Base-by-base conservation (phyloP, 2,797 vertebrate species). In the Hydrolagus colliei region DNA sequence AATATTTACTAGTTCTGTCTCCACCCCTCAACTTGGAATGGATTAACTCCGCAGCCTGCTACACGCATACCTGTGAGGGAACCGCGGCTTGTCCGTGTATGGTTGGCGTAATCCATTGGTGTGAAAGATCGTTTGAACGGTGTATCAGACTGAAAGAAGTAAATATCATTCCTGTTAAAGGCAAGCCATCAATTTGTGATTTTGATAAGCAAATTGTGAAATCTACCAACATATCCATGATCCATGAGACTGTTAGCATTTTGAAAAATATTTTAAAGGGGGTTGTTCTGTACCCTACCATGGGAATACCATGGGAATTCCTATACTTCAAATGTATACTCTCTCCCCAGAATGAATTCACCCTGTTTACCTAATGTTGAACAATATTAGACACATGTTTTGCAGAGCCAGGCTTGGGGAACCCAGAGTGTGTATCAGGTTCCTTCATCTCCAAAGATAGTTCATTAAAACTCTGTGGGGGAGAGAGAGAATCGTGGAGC, bases 91-190 rank as follows among this genome's bases (percentile, higher is more conserved):
- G 87, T 89, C 89, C 91, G 93, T 27, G 89, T 89, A 35, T 91
- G 91, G 84, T 92, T 90, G 87, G 88, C 88, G 89, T 93, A 93
- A 88, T 93, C 93, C 89, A 93, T 75, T 0, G 92, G 89, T 16
- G 91, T 93, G 88, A 94, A 63, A 0, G 92, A 93, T 76, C 91
- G 91, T 90, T 94, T 96, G 76, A 90, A 90, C 85, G 89, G 89
- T 0, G 88, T 91, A 68, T 94, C 93, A 65, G 89, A 91, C 95
- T 96, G 89, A 86, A 86, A 87, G 86, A 82, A 84, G 71, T 35
- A 35, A 4, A 84, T 84, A 41, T 84, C 71, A 18, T 18, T 68
- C 32, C 77, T 27, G 78, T 80, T 67, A 80, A 80, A 7, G 8
- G 14, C 32, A 71, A 71, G 67, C 9, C 32, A 84, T 14, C 27